Evolutionary conservation across 1,140 invertebrate genomes (phyloP).

Genomic region (Delia radicum): DNA sequence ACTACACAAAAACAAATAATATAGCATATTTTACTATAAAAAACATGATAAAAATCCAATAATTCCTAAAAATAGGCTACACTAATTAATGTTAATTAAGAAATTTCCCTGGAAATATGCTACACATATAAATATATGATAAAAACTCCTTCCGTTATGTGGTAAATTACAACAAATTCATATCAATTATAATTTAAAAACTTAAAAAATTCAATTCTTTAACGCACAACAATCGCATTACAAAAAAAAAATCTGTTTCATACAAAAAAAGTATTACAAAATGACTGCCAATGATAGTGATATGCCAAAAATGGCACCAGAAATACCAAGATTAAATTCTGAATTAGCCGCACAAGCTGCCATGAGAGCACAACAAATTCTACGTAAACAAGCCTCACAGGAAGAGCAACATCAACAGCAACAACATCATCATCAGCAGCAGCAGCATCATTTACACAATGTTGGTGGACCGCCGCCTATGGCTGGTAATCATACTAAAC

Average conservation of each 20-base stretch:
- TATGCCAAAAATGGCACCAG: slow-evolving; percentile 43
- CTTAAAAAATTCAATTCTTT: neutral
- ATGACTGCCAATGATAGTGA: slow-evolving; percentile 27
- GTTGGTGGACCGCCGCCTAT: no score
- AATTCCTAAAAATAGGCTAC: neutral
- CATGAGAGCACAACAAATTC: slow-evolving; percentile 46
- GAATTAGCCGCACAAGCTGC: slow-evolving; percentile 53
- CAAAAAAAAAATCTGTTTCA: no score
- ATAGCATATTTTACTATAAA: no score
- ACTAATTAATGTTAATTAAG: neutral
- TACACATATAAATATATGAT: no score
- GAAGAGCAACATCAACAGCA: slow-evolving; percentile 29
- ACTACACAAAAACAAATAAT: no score
- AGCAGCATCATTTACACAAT: no score
- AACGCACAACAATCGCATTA: neutral
- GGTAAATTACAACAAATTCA: neutral
- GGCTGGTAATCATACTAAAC: slow-evolving; percentile 4
- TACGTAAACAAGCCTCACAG: slow-evolving; percentile 45
- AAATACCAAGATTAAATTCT: slow-evolving; percentile 50
- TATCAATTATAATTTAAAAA: neutral
- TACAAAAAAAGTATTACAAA: neutral
- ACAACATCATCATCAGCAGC: no score
- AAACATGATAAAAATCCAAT: no score
- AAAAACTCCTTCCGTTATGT: neutral
- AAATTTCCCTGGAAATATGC: no score